Evolutionary conservation across 2,888 invertebrate species (phyloP), one percentile per base, ranked within the genome.

Genomic region (Arctia plantaginis): DNA sequence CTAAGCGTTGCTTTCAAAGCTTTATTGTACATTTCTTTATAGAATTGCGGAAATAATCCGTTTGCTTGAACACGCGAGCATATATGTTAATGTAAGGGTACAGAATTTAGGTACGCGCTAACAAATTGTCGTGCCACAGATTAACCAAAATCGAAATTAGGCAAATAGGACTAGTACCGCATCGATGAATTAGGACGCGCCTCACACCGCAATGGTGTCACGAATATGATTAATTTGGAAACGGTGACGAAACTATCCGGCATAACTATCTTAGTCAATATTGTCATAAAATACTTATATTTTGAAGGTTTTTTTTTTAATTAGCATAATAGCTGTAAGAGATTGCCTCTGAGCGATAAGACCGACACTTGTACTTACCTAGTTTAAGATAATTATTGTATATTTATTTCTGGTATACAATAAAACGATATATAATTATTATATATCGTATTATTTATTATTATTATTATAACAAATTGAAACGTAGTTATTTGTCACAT

Each of bases 141-240:
- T 82, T 82, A 81, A 87, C 82, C 86, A 74, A 87, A 88, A 90
- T 90, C 88, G 87, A 87, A 90, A 88, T 89, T 88, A 89, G 85
- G 84, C 80, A 83, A 90, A 90, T 87, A 81, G 85, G 81, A 82
- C 83, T 84, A 85, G 87, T 83, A 82, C 86, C 80, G 75, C 81
- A 82, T 74, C 84, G 80, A 85, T 80, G 85, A 77, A 85, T 82
- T 83, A 75, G 78, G 68, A 33, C 33, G 73, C 47, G 20, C 44
- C 27, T 84, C 69, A 86, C 82, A 87, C 80, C 79, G 86, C 59
- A 23, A 15, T 41, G 76, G 79, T 73, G 55, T 41, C 4, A 44
- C 41, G 39, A 55, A 33, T 20, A 15, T 59, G 13, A 66, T 27
- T 47, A 47, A 4, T 33, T 33, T 30, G 0, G 44, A 67, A 44